These are phyloP conservation scores for Sylvicola fuscatus DNA, from an alignment of 2,888 invertebrate genomes.

Conservation along the genomic window DNA sequence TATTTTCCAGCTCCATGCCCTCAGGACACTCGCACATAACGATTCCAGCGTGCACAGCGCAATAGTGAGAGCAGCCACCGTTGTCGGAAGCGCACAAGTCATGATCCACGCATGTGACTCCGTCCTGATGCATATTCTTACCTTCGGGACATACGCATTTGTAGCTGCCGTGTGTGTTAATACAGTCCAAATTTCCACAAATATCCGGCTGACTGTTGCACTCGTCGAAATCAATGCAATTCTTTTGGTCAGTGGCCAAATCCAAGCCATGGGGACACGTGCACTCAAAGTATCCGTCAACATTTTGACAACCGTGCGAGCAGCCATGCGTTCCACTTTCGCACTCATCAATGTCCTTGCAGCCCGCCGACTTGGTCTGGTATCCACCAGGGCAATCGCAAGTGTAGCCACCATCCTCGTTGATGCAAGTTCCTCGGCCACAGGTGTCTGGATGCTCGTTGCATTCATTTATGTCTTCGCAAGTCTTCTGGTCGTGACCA, in stretches of 20 bases:
- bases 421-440: constrained; percentile 18
- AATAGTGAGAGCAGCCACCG: constrained; percentile 30
- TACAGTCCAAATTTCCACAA: constrained; percentile 18
- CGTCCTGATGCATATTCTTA: constrained; percentile 16
- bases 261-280: constrained; percentile 26
- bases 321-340: constrained; percentile 25
- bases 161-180: constrained; percentile 28
- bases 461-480: constrained; percentile 13
- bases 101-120: constrained; percentile 13
- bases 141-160: constrained; percentile 32
- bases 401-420: constrained; percentile 27
- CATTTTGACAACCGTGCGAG: constrained; percentile 32
- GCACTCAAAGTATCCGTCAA: constrained; percentile 29
- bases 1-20: constrained; percentile 17
- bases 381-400: constrained; percentile 27
- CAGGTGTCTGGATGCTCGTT: constrained; percentile 24
- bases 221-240: constrained; percentile 28
- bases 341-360: constrained; percentile 31
- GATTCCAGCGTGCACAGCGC: constrained; percentile 10
- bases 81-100: constrained; percentile 30
- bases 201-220: constrained; percentile 20
- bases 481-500: constrained; percentile 27
- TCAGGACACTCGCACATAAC: not conserved
- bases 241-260: constrained; percentile 9
- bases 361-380: constrained; percentile 12